These are phyloP conservation scores for Cyrtorhinus lividipennis DNA, from an alignment of 1,140 invertebrate species.

Conservation along the genomic window DNA sequence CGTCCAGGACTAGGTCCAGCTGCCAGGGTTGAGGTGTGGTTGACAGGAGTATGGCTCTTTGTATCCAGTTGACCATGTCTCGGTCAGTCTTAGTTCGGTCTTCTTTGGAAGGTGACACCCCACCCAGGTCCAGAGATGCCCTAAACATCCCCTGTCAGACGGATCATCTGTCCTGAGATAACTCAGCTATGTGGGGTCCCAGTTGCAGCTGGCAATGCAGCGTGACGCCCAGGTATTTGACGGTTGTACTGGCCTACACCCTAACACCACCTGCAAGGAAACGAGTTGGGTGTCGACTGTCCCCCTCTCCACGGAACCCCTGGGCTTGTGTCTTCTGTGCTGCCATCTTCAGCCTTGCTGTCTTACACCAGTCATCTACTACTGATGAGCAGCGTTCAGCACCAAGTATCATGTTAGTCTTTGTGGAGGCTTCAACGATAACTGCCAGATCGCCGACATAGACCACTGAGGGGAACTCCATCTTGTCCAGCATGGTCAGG, in stretches of 20 bases:
- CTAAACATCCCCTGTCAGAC: background rate
- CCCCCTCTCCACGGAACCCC: too few species aligned
- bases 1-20: background rate
- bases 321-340: too few species aligned
- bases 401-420: background rate
- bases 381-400: background rate
- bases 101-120: background rate
- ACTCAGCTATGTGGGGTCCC: background rate
- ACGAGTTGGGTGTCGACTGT: too few species aligned
- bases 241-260: too few species aligned
- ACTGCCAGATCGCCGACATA: conserved; percentile 9
- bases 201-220: background rate
- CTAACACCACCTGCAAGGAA: too few species aligned
- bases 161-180: background rate
- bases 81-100: background rate
- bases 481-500: background rate
- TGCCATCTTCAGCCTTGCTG: too few species aligned
- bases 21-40: background rate
- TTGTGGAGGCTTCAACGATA: background rate
- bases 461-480: background rate
- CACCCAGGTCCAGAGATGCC: too few species aligned
- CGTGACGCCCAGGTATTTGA: background rate
- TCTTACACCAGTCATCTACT: background rate
- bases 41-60: background rate
- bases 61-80: background rate